Evolutionary conservation across 2,888 invertebrate genomes (phyloP), one percentile per base, ranked within the genome.

Genomic region (Eupsilia transversa): DNA sequence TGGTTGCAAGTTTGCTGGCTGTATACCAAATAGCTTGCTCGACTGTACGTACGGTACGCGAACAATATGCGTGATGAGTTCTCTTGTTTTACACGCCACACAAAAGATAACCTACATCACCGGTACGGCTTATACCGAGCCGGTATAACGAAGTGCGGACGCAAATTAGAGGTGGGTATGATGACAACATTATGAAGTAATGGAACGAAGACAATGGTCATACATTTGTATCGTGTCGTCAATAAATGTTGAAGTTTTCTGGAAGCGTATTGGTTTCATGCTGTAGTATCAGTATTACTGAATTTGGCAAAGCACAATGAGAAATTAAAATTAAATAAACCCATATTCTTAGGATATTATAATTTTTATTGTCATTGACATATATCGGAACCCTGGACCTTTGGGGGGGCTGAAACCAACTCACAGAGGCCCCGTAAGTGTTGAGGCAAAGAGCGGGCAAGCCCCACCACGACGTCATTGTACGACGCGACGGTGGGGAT

Each of bases 61-160:
- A 87, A 85, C 86, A 87, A 84, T 86, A 87, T 82, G 80, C 84
- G 84, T 86, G 86, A 86, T 87, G 86, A 86, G 86, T 65, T 84
- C 77, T 70, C 84, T 85, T 87, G 87, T 87, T 86, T 74, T 73
- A 82, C 80, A 76, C 70, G 60, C 68, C 77, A 63, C 60, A 86
- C 85, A 80, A 85, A 83, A 87, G 82, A 74, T 61, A 77, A 77
- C 77, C 85, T 72, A 79, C 67, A 80, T 85, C 84, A 72, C 60
- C 65, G 68, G 75, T 33, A 46, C 33, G 67, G 75, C 68, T 82
- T 68, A 72, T 59, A 65, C n/a, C 57, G 64, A 61, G 67, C 59
- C 27, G 54, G 84, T 81, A 61, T 72, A 77, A 75, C 59, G 52
- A 65, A 71, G 83, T 75, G 67, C 72, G 46, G 38, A 3, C 74